Evolutionary conservation across 2,888 invertebrate genomes (phyloP).

Genomic region (Leistus spinibarbis): DNA sequence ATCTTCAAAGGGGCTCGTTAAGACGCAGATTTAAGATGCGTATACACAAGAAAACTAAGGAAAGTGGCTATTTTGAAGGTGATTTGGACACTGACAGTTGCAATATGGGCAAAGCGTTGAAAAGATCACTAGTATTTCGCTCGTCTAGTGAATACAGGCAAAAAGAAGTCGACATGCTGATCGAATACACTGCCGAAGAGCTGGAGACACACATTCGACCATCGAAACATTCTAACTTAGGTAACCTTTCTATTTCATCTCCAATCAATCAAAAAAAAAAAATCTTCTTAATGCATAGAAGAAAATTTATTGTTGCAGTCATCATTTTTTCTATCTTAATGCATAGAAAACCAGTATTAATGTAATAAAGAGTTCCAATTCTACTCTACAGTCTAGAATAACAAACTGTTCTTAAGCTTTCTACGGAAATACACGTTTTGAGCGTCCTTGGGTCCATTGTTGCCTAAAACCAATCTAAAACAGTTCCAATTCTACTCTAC

Average conservation of each 20-base stretch:
- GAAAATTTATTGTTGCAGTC: too few relatives aligned
- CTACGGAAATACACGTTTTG: too few relatives aligned
- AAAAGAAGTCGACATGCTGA: constrained; percentile 43
- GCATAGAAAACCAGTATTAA: too few relatives aligned
- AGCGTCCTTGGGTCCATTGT: too few relatives aligned
- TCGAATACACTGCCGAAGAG: constrained; percentile 53
- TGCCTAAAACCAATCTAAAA: too few relatives aligned
- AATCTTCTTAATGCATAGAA: too few relatives aligned
- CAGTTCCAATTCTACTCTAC: too few relatives aligned
- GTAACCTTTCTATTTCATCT: constrained; percentile 32
- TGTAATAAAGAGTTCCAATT: too few relatives aligned
- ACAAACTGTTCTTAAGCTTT: too few relatives aligned
- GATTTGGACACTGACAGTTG: constrained; percentile 67
- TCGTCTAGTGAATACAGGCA: constrained; percentile 50
- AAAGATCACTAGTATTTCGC: constrained; percentile 55
- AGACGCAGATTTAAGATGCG: constrained; percentile 51
- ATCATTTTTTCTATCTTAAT: too few relatives aligned
- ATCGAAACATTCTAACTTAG: constrained; percentile 44
- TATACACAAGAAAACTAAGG: constrained; percentile 63
- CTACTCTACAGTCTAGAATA: too few relatives aligned
- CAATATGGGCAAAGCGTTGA: constrained; percentile 59
- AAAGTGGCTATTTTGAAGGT: constrained; percentile 85
- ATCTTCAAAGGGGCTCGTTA: constrained; percentile 9
- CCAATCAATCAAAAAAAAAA: neutral
- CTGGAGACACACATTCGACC: constrained; percentile 51